Conservation (phyloP, 2,113 vertebrate species). For the Lycocorax pyrrhopterus region DNA sequence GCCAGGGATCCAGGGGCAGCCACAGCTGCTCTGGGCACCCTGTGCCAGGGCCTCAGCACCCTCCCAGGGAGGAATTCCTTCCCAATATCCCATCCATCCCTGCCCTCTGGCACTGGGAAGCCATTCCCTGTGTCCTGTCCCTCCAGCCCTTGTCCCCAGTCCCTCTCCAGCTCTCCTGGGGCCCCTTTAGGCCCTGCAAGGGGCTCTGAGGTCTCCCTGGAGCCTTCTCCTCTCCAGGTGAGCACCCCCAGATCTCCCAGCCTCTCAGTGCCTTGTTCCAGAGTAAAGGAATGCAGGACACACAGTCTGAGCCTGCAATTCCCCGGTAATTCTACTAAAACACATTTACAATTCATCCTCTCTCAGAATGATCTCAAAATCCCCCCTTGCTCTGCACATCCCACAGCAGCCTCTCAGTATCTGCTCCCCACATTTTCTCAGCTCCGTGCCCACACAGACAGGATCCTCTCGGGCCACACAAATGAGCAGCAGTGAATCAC, state of each 20-base stretch:
- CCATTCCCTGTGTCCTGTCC: neutral
- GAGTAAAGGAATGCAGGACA: neutral
- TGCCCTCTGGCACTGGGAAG: neutral
- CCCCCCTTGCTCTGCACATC: neutral
- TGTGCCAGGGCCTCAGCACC: neutral
- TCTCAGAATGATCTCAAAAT: fast-evolving
- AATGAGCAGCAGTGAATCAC: neutral
- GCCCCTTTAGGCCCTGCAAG: fast-evolving
- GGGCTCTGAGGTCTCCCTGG: neutral
- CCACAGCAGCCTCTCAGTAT: fast-evolving
- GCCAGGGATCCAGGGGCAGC: neutral
- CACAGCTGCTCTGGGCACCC: neutral
- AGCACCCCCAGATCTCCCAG: neutral
- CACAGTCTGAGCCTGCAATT: neutral
- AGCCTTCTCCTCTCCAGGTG: neutral
- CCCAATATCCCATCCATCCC: fast-evolving
- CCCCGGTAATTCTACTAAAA: neutral
- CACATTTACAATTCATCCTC: neutral
- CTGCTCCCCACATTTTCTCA: fast-evolving
- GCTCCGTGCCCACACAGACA: neutral
- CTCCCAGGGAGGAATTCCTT: neutral
- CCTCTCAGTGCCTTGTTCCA: neutral
- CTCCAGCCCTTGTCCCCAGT: neutral
- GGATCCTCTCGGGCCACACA: neutral
- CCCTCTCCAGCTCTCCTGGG: neutral